Base-by-base conservation (phyloP, 2,797 vertebrate species). In the Cetoscarus ocellatus region DNA sequence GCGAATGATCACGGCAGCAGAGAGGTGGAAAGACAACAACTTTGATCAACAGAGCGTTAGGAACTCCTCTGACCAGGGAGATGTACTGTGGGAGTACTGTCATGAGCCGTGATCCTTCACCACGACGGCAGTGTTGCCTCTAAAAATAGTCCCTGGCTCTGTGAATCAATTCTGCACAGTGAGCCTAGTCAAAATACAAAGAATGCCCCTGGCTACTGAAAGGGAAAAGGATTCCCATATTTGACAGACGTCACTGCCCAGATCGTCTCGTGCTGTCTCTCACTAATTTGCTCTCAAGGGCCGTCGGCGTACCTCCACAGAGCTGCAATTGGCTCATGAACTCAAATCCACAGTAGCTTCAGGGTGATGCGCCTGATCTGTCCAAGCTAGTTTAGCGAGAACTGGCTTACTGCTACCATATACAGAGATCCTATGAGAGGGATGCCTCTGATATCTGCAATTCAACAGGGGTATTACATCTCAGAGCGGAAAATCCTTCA, bases 91-190 rank as follows among this genome's bases (percentile, higher is more conserved):
- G 57, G 69, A 54, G 53, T 64, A 58, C 58, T 5, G 7, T 80
- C 77, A 83, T 47, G 53, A 83, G 55, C 42, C 57, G 51, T 43
- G 67, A 81, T 77, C 72, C 75, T 82, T 79, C 73, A 51, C 45
- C 67, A 75, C 69, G 68, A 70, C 45, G 1, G 67, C 80, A 77
- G 66, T 27, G 56, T 61, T 36, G 53, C 34, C 43, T 76, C 80
- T 76, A 86, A 88, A 86, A 86, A 84, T 79, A 91, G 80, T 15
- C 59, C 54, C 61, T 53, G 42, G 73, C 56, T 72, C 62, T 66
- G 62, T 60, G 67, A 88, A 86, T 87, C 75, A 78, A 66, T 83
- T 73, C 59, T 55, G 61, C 65, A 81, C 60, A 80, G 66, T 56
- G 38, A 67, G 68, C 11, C 17, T 10, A 15, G 55, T 61, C 55